phyloP scores from a whole-genome alignment of 2,797 vertebrate genomes.

The Diplodus sargus region DNA sequence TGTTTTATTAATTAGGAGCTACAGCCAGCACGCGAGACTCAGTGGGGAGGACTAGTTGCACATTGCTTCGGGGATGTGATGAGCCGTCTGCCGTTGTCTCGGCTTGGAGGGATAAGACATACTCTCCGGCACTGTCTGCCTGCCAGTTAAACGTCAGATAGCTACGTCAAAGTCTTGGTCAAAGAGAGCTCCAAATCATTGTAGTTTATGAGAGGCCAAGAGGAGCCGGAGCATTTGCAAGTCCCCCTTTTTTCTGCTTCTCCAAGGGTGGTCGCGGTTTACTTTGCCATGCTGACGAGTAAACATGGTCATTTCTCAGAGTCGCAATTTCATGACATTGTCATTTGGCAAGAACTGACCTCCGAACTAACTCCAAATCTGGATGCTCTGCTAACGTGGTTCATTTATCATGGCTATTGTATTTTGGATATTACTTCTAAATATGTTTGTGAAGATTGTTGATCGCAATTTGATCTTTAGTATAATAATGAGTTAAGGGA shows the following conservation, averaged over 20 bases:
- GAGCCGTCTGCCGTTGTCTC: conserved; percentile 54
- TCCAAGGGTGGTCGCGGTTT: conserved; percentile 64
- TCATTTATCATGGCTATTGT: neutral
- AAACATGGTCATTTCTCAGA: conserved; percentile 63
- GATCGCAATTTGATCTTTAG: neutral
- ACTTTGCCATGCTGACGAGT: conserved; percentile 73
- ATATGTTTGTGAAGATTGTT: neutral
- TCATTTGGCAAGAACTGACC: neutral
- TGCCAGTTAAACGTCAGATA: conserved; percentile 49
- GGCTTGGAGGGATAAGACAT: conserved; percentile 51
- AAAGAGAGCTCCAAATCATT: conserved; percentile 66
- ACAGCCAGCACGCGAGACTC: conserved; percentile 23
- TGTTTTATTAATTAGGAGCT: conserved; percentile 72
- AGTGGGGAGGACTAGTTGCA: conserved; percentile 29
- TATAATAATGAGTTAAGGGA: neutral
- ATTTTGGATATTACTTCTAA: neutral
- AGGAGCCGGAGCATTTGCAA: conserved; percentile 52
- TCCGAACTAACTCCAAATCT: neutral
- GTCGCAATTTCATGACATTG: conserved; percentile 22
- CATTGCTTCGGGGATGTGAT: conserved; percentile 32
- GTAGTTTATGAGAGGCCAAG: conserved; percentile 69
- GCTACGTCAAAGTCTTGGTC: conserved; percentile 60
- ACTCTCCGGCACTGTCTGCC: conserved; percentile 37
- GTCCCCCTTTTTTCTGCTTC: conserved; percentile 31
- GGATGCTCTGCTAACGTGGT: neutral